phyloP scores from a whole-genome alignment of 1,140 invertebrate genomes.

The Panulirus ornatus region DNA sequence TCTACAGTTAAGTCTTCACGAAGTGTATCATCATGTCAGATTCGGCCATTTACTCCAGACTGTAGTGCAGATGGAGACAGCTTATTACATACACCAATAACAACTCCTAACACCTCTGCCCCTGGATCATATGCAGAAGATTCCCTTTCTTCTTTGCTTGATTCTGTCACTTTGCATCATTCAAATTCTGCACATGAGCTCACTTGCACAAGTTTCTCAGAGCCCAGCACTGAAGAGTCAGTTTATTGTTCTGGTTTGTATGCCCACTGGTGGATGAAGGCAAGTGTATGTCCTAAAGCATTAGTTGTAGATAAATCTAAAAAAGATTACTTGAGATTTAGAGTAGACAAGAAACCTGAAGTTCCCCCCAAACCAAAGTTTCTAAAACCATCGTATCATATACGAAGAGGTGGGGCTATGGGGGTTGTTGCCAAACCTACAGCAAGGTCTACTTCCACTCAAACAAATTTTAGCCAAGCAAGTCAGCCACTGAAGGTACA shows the following conservation, averaged over 20 bases:
- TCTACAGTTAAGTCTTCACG: constrained; percentile 39
- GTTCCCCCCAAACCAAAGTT: constrained; percentile 56
- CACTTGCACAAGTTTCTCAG: constrained; percentile 28
- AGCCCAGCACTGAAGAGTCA: constrained; percentile 19
- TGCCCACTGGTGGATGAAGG: constrained; percentile 95
- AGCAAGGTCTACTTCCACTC: constrained; percentile 45
- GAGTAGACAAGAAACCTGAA: constrained; percentile 50
- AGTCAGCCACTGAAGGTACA: constrained; percentile 21
- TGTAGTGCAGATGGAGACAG: constrained; percentile 44
- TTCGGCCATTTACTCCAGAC: constrained; percentile 59
- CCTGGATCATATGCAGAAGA: constrained; percentile 61
- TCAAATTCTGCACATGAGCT: constrained; percentile 11
- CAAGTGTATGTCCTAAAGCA: constrained; percentile 76
- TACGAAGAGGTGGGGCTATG: constrained; percentile 51
- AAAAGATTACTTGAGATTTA: constrained; percentile 49
- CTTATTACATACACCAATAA: constrained; percentile 48
- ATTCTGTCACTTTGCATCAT: constrained; percentile 43
- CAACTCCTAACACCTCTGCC: constrained; percentile 62
- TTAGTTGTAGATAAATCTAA: constrained; percentile 36
- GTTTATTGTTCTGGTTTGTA: constrained; percentile 89
- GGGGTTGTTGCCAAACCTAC: constrained; percentile 17
- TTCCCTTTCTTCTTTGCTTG: constrained; percentile 47
- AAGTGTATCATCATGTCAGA: constrained; percentile 44
- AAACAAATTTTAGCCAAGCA: constrained; percentile 25
- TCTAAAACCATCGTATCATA: constrained; percentile 64